Base-by-base conservation (phyloP, 2,113 vertebrate genomes). In the Orientallactaga bullata region DNA sequence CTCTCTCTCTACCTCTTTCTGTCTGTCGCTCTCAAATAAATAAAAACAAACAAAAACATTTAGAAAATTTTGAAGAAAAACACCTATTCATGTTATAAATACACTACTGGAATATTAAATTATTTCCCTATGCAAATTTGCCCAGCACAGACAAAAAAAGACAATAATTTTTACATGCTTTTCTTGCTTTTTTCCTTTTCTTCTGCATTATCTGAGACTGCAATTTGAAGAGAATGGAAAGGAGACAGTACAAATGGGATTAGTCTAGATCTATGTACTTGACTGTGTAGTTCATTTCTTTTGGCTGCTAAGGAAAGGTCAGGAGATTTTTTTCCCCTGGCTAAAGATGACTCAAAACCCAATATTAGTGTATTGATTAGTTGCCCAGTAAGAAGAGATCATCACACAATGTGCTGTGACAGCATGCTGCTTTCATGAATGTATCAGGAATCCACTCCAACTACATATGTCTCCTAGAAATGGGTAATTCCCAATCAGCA, bases 391-490 rank as follows among this genome's bases (percentile, higher is more conserved):
- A 95, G 69, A 85, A 92, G 61, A 95, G 89, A 92, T 88, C 79
- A 73, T 88, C 85, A 92, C 96, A 95, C 94, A 88, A 94, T 88
- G 90, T 96, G 95, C 92, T 55, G 69, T 97, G 93, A 93, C 95
- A 94, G 91, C 92, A 92, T 55, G 91, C 71, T 30, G 85, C 96
- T 90, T 95, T 42, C 77, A 96, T 84, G 81, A 94, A 94, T 93
- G 23, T 97, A 92, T 96, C 96, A 80, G 96, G 97, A 95, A 97
- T 97, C 95, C 74, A 84, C 85, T 91, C 85, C 96, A 96, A 76
- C 94, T 94, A 90, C 71, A 68, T 20, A 76, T 35, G 91, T 85
- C 92, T 91, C 91, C 93, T 61, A 77, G 1, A 26, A 95, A 80
- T 82, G 26, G 15, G 78, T 96, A 93, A 97, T 96, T 97, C 95